Base-by-base conservation (phyloP, 2,888 invertebrate genomes). In the Tachina fera region DNA sequence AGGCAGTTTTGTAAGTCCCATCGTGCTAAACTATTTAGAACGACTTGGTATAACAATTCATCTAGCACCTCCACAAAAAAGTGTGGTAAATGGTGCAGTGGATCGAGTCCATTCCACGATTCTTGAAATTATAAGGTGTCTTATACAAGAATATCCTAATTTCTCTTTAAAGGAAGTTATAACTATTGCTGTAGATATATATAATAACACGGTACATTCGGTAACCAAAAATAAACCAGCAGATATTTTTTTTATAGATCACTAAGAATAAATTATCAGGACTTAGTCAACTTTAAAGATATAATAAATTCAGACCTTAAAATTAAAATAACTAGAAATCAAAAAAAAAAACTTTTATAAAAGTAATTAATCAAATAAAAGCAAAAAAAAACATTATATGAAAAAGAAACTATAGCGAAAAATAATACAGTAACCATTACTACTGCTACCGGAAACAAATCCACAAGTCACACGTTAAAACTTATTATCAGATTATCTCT, bases 171-270 rank as follows among this genome's bases (percentile, higher is more conserved):
- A 31, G 2, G 4, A 31, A 2, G 4, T 4, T 2, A 2, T 4
- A 31, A 2, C 4, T 2, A 3, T 2, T 4, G 4, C 31, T 31
- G 31, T 3, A 31, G 31, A 31, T 31, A 31, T 3, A 31, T 31
- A 31, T 31, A 31, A 31, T 31, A 31, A 31, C 43, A 63, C 87
- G 3, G 58, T 87, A 10, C 87, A 87, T 16, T 83, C 87, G 4
- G 79, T 85, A n/a, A 83, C 77, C 1, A 70, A n/a, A n/a, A n/a
- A n/a, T n/a, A n/a, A n/a, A n/a, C n/a, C n/a, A n/a, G n/a, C n/a
- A n/a, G n/a, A n/a, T n/a, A n/a, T 68, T 87, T 87, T 8, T 70
- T 87, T 56, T 81, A 85, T n/a, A 87, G 87, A 74, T 49, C 76
- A 14, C 76, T 86, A 74, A 65, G 83, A 63, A 84, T 87, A 19